Evolutionary conservation across 1,140 invertebrate genomes (phyloP).

Genomic region (Amphibalanus amphitrite): DNA sequence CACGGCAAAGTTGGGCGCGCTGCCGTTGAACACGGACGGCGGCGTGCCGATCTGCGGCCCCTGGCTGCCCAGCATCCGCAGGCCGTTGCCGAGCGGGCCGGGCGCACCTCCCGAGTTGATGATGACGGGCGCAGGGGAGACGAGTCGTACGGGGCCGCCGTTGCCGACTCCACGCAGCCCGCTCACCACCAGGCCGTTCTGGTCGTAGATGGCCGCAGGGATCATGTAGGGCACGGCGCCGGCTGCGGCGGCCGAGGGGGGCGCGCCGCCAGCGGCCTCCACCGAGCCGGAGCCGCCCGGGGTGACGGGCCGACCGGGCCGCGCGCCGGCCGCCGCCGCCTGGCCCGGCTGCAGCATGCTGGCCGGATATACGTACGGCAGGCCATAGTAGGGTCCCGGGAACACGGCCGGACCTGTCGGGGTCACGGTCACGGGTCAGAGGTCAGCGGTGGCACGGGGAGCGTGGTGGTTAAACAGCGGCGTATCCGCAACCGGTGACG

Average conservation of each 20-base stretch:
- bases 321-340: no score
- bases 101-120: constrained; percentile 42
- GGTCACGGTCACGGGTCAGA: no score
- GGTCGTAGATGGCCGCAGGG: constrained; percentile 56
- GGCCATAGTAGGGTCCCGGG: no score
- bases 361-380: no score
- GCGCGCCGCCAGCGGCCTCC: no score
- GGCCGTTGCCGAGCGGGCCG: constrained; percentile 29
- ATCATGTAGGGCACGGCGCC: constrained; percentile 48
- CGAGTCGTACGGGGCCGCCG: constrained; percentile 59
- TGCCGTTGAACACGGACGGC: not conserved
- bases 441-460: no score
- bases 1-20: not conserved
- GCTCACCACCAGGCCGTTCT: constrained; percentile 67
- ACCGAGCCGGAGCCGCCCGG: no score
- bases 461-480: no score
- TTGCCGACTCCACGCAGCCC: constrained; percentile 51
- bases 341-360: no score
- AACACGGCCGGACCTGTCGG: no score
- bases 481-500: no score
- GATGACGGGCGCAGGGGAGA: constrained; percentile 69
- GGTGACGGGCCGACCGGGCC: no score
- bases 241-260: constrained; percentile 25
- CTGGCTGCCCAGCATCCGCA: constrained; percentile 29
- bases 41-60: not conserved